Conservation (phyloP, 2,797 vertebrate genomes). For the Fringilla coelebs region DNA sequence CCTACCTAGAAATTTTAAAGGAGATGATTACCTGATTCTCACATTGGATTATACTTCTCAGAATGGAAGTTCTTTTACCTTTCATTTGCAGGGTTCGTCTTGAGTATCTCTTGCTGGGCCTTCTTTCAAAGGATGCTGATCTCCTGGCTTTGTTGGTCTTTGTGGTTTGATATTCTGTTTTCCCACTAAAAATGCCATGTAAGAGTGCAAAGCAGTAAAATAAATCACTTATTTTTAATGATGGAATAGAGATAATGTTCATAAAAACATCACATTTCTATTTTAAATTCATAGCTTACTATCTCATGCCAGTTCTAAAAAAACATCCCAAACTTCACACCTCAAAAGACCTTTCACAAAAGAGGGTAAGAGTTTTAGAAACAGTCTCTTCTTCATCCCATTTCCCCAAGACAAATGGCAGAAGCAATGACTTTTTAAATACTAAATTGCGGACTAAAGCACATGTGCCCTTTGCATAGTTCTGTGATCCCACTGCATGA, state of each 20-base stretch:
- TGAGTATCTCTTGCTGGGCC: conserved; percentile 95
- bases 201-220: neutral
- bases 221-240: neutral
- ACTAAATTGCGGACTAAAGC: neutral
- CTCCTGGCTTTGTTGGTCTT: conserved; percentile 93
- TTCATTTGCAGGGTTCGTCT: conserved; percentile 88
- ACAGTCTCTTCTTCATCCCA: neutral
- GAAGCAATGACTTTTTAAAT: neutral
- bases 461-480: neutral
- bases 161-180: conserved; percentile 98
- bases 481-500: neutral
- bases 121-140: conserved; percentile 92
- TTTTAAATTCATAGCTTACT: neutral
- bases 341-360: neutral
- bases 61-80: conserved; percentile 73
- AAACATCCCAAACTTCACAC: neutral
- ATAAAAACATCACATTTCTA: neutral
- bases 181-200: conserved; percentile 80
- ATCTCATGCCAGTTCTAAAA: neutral
- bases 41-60: neutral
- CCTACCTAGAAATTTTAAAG: neutral
- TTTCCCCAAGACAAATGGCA: neutral
- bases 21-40: neutral
- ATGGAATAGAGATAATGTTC: neutral
- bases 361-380: neutral